Percentiles rank a stretch among this genome's conserved stretches.
These are phyloP conservation scores for Pantelozetes paolii DNA, from an alignment of 2,888 invertebrate genomes.

Conservation along the genomic window DNA sequence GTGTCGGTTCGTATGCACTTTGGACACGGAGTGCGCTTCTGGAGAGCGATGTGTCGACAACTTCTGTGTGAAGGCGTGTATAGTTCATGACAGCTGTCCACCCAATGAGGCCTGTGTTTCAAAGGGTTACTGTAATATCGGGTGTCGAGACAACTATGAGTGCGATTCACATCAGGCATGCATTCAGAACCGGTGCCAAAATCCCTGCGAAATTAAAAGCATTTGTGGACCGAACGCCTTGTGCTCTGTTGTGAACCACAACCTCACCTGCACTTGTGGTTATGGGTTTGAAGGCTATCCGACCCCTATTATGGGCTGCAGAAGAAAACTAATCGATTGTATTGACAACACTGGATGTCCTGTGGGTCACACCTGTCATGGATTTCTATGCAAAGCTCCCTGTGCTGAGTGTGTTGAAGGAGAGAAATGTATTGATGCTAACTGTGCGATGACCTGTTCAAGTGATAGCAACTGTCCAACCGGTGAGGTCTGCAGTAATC, in stretches of 20 bases:
- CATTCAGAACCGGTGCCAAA: constrained; percentile 74
- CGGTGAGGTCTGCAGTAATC: constrained; percentile 64
- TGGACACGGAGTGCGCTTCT: constrained; percentile 68
- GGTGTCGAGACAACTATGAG: constrained; percentile 77
- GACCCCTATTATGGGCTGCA: constrained; percentile 47
- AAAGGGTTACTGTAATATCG: constrained; percentile 71
- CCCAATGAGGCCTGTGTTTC: constrained; percentile 70
- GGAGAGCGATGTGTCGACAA: constrained; percentile 74
- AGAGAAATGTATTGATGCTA: constrained; percentile 48
- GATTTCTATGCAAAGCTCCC: constrained; percentile 53
- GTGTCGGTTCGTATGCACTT: constrained; percentile 74
- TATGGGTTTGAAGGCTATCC: constrained; percentile 51
- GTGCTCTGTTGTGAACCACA: constrained; percentile 57
- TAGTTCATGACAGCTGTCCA: constrained; percentile 74
- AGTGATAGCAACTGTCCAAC: constrained; percentile 82
- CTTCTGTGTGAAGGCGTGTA: constrained; percentile 73
- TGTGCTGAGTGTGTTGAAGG: constrained; percentile 48
- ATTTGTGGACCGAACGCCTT: constrained; percentile 78
- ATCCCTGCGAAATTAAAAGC: constrained; percentile 71
- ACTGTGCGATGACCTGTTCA: constrained; percentile 68
- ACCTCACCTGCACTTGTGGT: constrained; percentile 50
- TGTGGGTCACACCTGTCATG: constrained; percentile 67
- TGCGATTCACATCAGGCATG: constrained; percentile 73
- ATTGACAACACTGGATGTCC: constrained; percentile 64
- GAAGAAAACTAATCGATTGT: constrained; percentile 45